A percentile compares a stretch with the other conserved stretches of the same genome.
phyloP scores from a whole-genome alignment of 1,140 invertebrate genomes.

The Drosophila busckii region DNA sequence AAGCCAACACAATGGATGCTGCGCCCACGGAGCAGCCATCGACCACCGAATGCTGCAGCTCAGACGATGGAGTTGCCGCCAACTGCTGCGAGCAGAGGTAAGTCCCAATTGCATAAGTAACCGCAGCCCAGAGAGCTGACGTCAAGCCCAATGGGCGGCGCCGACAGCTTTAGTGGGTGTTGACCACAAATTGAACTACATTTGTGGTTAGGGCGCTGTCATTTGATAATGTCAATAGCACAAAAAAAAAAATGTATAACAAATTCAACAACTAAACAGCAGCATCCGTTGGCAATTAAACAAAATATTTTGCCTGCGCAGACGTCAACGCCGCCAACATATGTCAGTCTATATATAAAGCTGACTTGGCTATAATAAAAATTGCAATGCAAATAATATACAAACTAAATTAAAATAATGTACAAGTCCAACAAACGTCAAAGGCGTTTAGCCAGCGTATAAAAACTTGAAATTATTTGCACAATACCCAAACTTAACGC shows the following conservation, averaged over 20 bases:
- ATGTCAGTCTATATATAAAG: slow-evolving; percentile 34
- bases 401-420: no score
- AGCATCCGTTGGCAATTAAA: slow-evolving; percentile 48
- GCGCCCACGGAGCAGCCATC: slow-evolving; percentile 24
- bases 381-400: no score
- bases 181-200: slow-evolving; percentile 60
- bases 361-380: slow-evolving; percentile 37
- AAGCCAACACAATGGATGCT: slow-evolving; percentile 30
- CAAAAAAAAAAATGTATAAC: neutral
- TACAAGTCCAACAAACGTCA: no score
- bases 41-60: slow-evolving; percentile 20
- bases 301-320: slow-evolving; percentile 16
- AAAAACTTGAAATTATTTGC: neutral
- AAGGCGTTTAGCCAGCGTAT: no score
- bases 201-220: slow-evolving; percentile 22
- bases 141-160: slow-evolving; percentile 32
- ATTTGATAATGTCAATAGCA: slow-evolving; percentile 1
- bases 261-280: neutral
- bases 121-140: slow-evolving; percentile 17
- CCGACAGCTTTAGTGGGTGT: slow-evolving; percentile 9
- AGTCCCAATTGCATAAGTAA: slow-evolving; percentile 41
- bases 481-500: slow-evolving; percentile 13
- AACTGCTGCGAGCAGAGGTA: slow-evolving; percentile 58
- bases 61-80: slow-evolving; percentile 16
- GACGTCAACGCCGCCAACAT: slow-evolving; percentile 61